Evolutionary conservation across 2,888 invertebrate genomes (phyloP), one percentile per base, ranked within the genome.

Genomic region (Drosophila austrosaltans): DNA sequence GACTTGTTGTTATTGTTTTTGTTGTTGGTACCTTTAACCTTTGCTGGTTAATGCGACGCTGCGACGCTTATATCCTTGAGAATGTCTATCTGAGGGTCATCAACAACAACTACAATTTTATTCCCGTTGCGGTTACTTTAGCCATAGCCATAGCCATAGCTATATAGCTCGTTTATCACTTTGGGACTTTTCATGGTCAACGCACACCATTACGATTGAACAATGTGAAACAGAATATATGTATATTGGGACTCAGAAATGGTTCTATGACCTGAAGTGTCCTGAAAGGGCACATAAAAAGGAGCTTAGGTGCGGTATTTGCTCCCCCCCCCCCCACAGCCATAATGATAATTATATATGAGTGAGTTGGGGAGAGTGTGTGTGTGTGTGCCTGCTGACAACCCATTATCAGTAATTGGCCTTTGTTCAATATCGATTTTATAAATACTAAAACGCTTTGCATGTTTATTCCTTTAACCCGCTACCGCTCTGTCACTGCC

Each of bases 21-120:
- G 53, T 60, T 78, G 75, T 77, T 67, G 72, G 75, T 87, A 87
- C 89, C 89, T 86, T 86, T 89, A 89, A 86, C 89, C 86, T 87
- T 89, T 89, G 76, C 69, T 69, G 72, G 69, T 72, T 67, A 70
- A 64, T 74, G 76, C 72, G 61, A 56, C 78, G 68, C 62, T 74
- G 7, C 32, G 67, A 58, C 69, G 66, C 40, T 77, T 57, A 68
- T 82, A 89, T 87, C 86, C 86, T 87, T 87, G 86, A 87, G 77
- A 79, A 69, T 75, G 78, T 87, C 87, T 89, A 74, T 87, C 85
- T 75, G 89, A 89, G 85, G 85, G 85, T 87, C 89, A 81, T 81
- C 89, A 87, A 78, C 76, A 74, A 77, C 84, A 85, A 76, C 75
- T 77, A 78, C 48, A 48, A 48, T 75, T 75, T 36, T 36, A 10